A percentile compares a stretch with the other conserved stretches of the same genome.
Evolutionary conservation across 2,888 invertebrate species (phyloP).

Genomic region (Sesia bembeciformis): DNA sequence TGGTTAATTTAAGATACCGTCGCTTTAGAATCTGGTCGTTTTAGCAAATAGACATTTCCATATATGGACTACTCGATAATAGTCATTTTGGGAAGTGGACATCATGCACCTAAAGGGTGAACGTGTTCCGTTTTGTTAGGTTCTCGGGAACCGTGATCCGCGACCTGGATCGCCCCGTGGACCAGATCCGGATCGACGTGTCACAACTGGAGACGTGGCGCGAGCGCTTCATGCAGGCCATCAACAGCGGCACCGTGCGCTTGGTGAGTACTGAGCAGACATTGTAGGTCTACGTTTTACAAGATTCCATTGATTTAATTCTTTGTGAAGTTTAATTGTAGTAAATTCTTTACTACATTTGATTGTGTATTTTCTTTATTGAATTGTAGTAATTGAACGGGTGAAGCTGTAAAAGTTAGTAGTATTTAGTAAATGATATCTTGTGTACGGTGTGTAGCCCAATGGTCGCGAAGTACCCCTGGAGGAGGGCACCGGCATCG

Average conservation of each 20-base stretch:
- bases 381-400: too few relatives aligned
- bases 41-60: too few relatives aligned
- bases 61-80: too few relatives aligned
- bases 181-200: conserved; percentile 79
- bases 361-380: background rate
- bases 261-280: conserved; percentile 41
- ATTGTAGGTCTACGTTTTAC: conserved; percentile 7
- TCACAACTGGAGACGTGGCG: conserved; percentile 84
- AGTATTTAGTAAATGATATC: too few relatives aligned
- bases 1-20: too few relatives aligned
- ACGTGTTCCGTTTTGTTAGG: conserved; percentile 15
- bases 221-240: conserved; percentile 81
- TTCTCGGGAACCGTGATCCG: conserved; percentile 68
- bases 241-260: conserved; percentile 76
- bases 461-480: conserved; percentile 72
- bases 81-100: too few relatives aligned
- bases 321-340: background rate
- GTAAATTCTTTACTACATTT: conserved; percentile 3
- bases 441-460: conserved; percentile 18
- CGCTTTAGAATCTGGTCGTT: too few relatives aligned
- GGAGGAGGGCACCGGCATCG: conserved; percentile 82
- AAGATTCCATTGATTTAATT: too few relatives aligned
- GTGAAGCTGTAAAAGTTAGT: too few relatives aligned
- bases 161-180: conserved; percentile 79
- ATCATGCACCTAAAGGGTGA: too few relatives aligned